Base-by-base conservation (phyloP, 2,888 invertebrate species). In the Andrena fulva region DNA sequence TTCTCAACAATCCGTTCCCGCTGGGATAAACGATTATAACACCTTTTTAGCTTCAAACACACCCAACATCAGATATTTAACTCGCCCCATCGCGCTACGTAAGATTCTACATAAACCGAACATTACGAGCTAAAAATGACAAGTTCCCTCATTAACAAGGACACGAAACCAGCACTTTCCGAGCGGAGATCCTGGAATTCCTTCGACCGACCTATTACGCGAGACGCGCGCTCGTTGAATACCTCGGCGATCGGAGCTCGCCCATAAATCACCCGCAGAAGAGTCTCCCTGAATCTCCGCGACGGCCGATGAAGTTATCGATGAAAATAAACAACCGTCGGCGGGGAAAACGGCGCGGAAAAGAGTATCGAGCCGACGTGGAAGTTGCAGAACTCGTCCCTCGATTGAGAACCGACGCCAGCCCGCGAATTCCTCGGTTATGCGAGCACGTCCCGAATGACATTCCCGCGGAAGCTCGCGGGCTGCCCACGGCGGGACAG, bases 401-500 rank as follows among this genome's bases (percentile, higher is more conserved):
- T 54, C 56, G 48, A 16, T 35, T 42, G 24, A 42, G 16, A 64
- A 64, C 48, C 48, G 64, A 42, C 64, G 64, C 27, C 64, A 33
- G 8, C 12, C 27, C 50, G 68, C 24, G 63, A 68, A 71, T 56
- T 75, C 29, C 60, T 1, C 81, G 85, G 82, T 85, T 85, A 85
- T 84, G 84, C 83, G 82, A 77, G 74, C 82, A 72, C 75, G 73
- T 12, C 7, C 54, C 56, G 59, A 75, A 82, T 75, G 74, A 67
- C 74, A 85, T 75, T 70, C 54, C 20, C 16, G 29, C 82, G 72
- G 78, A 77, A 70, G 77, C 81, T 84, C 85, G 83, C 85, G 85
- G 59, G 70, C 60, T 79, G 74, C 82, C 84, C 82, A 84, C 81
- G 84, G 48, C 69, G 56, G 60, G 48, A 35, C 77, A 29, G 33